phyloP scores from a whole-genome alignment of 1,140 invertebrate species.

The Grapholita molesta region DNA sequence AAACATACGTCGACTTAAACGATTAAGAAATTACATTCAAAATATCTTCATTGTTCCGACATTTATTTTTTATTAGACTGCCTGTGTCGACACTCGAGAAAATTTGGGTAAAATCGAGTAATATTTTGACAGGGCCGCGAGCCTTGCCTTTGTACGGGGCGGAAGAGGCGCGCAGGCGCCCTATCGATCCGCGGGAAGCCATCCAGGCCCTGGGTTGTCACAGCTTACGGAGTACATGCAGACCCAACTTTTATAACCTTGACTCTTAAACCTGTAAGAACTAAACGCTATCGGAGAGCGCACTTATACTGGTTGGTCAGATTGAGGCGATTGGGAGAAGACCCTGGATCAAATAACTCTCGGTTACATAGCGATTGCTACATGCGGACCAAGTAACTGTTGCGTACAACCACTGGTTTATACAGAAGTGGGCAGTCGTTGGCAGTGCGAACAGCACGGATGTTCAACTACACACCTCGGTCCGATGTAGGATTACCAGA shows the following conservation, averaged over 20 bases:
- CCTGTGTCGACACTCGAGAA: slow-evolving; percentile 21
- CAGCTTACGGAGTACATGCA: slow-evolving; percentile 12
- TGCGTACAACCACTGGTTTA: background rate
- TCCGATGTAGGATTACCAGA: background rate
- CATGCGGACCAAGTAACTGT: background rate
- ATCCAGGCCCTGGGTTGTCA: slow-evolving; percentile 42
- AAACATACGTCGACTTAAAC: background rate
- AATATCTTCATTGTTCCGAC: background rate
- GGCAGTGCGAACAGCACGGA: background rate
- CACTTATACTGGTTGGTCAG: background rate
- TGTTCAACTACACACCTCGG: background rate
- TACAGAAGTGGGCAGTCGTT: background rate
- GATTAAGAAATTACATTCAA: background rate
- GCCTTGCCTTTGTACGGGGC: slow-evolving; percentile 60
- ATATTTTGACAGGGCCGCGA: slow-evolving; percentile 62
- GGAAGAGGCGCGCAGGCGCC: slow-evolving; percentile 48
- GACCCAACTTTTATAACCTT: no score
- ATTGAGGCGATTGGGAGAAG: background rate
- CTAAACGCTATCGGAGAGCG: no score
- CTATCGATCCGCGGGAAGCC: slow-evolving; percentile 55
- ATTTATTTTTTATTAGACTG: background rate
- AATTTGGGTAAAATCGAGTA: slow-evolving; percentile 46
- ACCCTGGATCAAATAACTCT: background rate
- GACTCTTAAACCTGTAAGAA: no score
- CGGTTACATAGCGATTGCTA: background rate